These are phyloP conservation scores for Escarpia spicata DNA, from an alignment of 2,888 invertebrate genomes.

Conservation along the genomic window DNA sequence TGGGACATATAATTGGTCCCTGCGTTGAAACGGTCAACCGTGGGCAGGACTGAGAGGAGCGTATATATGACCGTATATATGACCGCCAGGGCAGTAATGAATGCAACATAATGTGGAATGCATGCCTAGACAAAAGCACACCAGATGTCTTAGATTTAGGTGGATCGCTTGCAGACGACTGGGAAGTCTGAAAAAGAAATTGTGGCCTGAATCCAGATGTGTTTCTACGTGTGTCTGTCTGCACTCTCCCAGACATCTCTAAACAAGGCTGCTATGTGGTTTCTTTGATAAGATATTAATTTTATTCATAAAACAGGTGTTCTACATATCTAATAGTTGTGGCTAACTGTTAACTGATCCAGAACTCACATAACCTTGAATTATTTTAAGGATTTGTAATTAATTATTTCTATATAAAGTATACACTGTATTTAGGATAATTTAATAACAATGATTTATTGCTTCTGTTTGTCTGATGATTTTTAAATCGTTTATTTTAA, in stretches of 20 bases:
- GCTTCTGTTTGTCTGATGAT: background rate
- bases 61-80: background rate
- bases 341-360: no score
- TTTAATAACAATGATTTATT: background rate
- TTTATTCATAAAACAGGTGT: background rate
- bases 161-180: background rate
- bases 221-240: background rate
- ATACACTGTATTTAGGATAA: background rate
- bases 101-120: background rate
- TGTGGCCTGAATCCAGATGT: background rate
- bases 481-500: background rate
- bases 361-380: no score
- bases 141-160: background rate
- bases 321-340: background rate
- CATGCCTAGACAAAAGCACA: background rate
- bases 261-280: background rate
- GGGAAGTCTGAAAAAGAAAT: conserved; percentile 8
- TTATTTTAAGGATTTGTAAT: background rate
- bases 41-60: background rate
- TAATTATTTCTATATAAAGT: background rate
- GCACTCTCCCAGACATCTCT: background rate
- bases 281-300: background rate
- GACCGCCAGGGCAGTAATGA: background rate
- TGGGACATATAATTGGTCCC: background rate
- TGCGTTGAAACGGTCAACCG: background rate